Evolutionary conservation across 2,797 vertebrate species (phyloP).

Genomic region (Sebastes jordani): DNA sequence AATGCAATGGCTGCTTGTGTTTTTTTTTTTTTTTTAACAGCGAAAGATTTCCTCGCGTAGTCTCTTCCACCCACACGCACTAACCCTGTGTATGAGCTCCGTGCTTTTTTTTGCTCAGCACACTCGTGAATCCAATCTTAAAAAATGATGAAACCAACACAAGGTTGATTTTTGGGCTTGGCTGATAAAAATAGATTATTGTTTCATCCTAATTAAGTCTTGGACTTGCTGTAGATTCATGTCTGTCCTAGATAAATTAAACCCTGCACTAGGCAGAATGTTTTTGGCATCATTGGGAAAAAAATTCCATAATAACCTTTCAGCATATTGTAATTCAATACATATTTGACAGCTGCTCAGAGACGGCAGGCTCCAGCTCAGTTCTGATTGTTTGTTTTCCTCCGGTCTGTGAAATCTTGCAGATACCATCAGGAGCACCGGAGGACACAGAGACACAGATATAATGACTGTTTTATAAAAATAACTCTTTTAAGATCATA

Average conservation of each 20-base stretch:
- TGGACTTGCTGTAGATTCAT: neutral
- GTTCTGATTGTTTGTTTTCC: no score
- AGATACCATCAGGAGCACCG: no score
- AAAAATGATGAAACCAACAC: neutral
- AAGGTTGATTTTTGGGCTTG: neutral
- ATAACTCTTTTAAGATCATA: no score
- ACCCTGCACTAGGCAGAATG: no score
- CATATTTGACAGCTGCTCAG: no score
- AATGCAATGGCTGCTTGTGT: conserved; percentile 9
- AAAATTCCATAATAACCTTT: no score
- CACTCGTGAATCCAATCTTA: conserved; percentile 15
- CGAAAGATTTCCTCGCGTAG: neutral
- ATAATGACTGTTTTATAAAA: no score
- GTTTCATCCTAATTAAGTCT: conserved; percentile 10
- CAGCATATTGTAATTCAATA: no score
- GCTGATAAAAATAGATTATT: neutral
- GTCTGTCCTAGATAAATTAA: neutral
- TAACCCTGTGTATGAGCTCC: conserved; percentile 9
- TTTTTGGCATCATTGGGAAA: no score
- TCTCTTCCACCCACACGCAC: conserved; percentile 32
- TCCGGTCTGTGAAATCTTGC: no score
- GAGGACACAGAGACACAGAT: no score
- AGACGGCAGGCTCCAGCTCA: no score
- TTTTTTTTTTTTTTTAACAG: neutral
- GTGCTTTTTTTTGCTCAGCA: neutral